Conservation (phyloP, 1,140 invertebrate species). For the Drosophila nikananu region DNA sequence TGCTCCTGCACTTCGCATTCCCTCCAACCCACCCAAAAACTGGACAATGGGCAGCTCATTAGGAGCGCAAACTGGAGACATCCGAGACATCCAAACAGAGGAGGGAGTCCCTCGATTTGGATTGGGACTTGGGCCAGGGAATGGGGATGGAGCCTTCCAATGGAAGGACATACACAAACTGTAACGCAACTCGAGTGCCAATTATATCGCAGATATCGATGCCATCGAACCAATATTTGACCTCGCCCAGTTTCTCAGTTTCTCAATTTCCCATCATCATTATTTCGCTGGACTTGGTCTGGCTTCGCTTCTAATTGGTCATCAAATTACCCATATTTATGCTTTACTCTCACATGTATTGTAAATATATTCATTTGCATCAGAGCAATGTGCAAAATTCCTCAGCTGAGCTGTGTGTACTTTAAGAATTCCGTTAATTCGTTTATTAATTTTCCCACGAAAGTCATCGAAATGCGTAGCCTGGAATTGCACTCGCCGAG, state of each 20-base stretch:
- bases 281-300: constrained; percentile 8
- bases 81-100: constrained; percentile 42
- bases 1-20: neutral
- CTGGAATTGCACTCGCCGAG: neutral
- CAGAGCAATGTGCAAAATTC: neutral
- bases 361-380: neutral
- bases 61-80: constrained; percentile 34
- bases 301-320: constrained; percentile 8
- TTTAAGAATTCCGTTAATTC: constrained; percentile 7
- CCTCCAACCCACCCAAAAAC: neutral
- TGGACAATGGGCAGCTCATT: constrained; percentile 56
- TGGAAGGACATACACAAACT: neutral
- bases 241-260: neutral
- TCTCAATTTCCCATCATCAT: neutral
- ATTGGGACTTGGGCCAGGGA: neutral
- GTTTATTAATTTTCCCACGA: constrained; percentile 8
- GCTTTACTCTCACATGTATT: neutral
- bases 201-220: constrained; percentile 42
- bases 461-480: neutral
- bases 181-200: constrained; percentile 36
- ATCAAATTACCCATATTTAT: neutral
- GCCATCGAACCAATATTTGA: constrained; percentile 2
- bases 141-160: no score
- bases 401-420: neutral
- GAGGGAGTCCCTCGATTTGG: constrained; percentile 4